Evolutionary conservation across 1,140 invertebrate species (phyloP).

Genomic region (Papilio polyxenes): DNA sequence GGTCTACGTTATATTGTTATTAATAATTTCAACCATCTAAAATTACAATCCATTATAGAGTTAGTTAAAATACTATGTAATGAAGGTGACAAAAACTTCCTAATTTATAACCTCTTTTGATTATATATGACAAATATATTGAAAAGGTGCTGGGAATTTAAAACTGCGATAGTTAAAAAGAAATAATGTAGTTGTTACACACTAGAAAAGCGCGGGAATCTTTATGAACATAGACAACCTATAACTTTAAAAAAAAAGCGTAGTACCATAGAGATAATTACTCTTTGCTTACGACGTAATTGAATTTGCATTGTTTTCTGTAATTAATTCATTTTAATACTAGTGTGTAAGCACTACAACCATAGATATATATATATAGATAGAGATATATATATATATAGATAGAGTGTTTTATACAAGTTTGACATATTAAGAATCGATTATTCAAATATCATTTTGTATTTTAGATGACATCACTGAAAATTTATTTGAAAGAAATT

Average conservation of each 20-base stretch:
- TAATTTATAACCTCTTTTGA: background rate
- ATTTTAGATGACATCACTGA: background rate
- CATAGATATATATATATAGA: too few species aligned
- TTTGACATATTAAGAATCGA: too few species aligned
- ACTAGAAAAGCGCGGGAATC: background rate
- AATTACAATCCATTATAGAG: background rate
- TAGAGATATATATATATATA: too few species aligned
- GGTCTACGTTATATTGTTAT: background rate
- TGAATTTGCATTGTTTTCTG: background rate
- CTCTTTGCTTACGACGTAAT: background rate
- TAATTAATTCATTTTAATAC: background rate
- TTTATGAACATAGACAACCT: background rate
- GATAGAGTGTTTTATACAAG: too few species aligned
- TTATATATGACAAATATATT: background rate
- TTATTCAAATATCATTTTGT: too few species aligned
- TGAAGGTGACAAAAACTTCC: background rate
- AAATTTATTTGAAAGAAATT: background rate
- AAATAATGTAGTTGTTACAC: background rate
- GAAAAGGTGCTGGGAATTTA: conserved; percentile 9
- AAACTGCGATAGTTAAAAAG: conserved; percentile 1
- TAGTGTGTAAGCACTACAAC: background rate
- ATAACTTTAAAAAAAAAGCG: background rate
- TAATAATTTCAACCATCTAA: conserved; percentile 9
- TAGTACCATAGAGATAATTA: background rate
- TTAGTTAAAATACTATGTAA: background rate